These are phyloP conservation scores for Toxotes jaculatrix DNA, from an alignment of 2,113 vertebrate species.

Conservation along the genomic window DNA sequence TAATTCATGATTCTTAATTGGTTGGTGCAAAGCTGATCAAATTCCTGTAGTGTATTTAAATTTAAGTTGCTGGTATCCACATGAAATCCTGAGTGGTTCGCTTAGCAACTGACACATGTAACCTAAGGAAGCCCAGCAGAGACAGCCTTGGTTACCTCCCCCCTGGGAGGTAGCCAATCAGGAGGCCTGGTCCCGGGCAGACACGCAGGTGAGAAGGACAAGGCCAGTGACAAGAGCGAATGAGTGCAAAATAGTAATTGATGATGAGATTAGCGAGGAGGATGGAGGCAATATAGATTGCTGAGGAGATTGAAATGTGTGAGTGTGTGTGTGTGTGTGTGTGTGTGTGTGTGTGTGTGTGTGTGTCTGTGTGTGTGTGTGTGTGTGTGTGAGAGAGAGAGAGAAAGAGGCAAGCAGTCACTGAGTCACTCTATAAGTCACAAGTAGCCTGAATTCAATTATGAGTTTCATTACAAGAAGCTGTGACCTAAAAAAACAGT, in stretches of 20 bases:
- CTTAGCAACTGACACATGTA: constrained; percentile 12
- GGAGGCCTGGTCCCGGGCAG: background rate
- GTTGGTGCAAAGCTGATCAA: constrained; percentile 33
- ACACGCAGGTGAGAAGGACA: constrained; percentile 52
- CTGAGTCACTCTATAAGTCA: background rate
- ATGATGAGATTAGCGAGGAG: constrained; percentile 60
- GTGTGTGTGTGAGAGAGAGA: background rate
- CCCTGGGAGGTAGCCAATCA: background rate
- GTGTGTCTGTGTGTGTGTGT: background rate
- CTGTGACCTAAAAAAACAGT: constrained; percentile 14
- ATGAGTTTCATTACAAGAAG: constrained; percentile 19
- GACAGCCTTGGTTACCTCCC: constrained; percentile 18
- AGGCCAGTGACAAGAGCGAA: constrained; percentile 59
- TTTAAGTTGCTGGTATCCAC: constrained; percentile 13
- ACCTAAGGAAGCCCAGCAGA: background rate
- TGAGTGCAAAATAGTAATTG: constrained; percentile 64
- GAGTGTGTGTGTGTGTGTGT: constrained; percentile 15
- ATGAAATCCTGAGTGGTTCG: background rate
- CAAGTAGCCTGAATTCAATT: constrained; percentile 9
- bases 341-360: constrained; percentile 12
- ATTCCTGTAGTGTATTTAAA: constrained; percentile 36
- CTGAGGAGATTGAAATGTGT: constrained; percentile 60
- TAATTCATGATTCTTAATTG: constrained; percentile 39
- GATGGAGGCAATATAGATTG: constrained; percentile 51
- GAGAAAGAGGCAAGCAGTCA: background rate